Evolutionary conservation across 2,797 vertebrate genomes (phyloP).

Genomic region (Eremophila alpestris): DNA sequence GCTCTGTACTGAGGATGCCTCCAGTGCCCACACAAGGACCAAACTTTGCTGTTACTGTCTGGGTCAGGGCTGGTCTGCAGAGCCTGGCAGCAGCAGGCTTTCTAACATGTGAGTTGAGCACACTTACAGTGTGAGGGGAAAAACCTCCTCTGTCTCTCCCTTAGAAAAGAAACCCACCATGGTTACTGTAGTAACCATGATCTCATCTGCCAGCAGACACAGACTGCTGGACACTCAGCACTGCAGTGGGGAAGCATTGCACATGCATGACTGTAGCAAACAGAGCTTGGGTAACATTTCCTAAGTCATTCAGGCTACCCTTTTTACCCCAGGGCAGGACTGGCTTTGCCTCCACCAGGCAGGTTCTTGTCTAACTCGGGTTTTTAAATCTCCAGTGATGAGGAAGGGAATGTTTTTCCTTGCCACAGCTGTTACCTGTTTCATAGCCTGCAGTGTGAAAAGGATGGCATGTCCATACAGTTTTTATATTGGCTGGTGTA

Average conservation of each 20-base stretch:
- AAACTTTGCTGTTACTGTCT: neutral
- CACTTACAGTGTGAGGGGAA: neutral
- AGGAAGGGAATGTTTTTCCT: neutral
- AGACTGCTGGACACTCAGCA: neutral
- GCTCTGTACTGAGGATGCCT: neutral
- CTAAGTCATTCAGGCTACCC: neutral
- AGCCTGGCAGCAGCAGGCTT: neutral
- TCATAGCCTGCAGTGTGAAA: neutral
- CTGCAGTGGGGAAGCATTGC: neutral
- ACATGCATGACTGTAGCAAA: neutral
- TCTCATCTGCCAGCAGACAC: neutral
- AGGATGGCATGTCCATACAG: neutral
- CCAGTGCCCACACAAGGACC: no score
- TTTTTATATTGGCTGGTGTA: neutral
- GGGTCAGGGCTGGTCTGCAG: neutral
- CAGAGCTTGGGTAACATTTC: neutral
- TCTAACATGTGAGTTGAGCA: neutral
- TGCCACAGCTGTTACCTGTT: neutral
- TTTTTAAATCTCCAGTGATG: neutral
- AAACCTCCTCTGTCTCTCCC: neutral
- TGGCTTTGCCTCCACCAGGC: neutral
- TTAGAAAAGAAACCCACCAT: neutral
- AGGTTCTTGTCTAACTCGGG: neutral
- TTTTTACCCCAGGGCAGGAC: neutral
- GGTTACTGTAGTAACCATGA: conserved; percentile 24